Conservation (phyloP, 2,113 vertebrate genomes). For the Grammomys surdaster region DNA sequence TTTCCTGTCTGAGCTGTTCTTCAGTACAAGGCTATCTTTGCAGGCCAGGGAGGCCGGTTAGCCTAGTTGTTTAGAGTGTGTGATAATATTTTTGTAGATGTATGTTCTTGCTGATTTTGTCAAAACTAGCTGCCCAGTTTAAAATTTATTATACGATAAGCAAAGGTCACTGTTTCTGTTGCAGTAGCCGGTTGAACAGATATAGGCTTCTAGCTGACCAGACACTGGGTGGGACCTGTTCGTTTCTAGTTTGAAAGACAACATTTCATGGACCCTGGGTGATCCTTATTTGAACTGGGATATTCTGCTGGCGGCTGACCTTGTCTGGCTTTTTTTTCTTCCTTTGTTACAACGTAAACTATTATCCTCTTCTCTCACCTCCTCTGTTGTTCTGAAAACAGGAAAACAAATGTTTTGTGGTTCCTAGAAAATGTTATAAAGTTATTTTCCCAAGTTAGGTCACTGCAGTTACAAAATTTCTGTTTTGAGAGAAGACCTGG, state of each 20-base stretch:
- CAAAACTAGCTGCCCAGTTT: constrained; percentile 13
- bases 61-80: background rate
- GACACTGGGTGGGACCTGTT: background rate
- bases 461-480: constrained; percentile 70
- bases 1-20: constrained; percentile 20
- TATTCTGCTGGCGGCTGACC: constrained; percentile 11
- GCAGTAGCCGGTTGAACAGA: background rate
- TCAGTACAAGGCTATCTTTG: constrained; percentile 38
- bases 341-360: constrained; percentile 66
- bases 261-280: background rate
- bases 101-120: constrained; percentile 16
- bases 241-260: constrained; percentile 45
- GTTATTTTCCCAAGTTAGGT: constrained; percentile 79
- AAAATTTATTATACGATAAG: constrained; percentile 11
- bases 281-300: constrained; percentile 71
- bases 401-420: constrained; percentile 73
- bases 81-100: background rate
- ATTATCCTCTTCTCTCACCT: background rate
- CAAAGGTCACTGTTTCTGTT: constrained; percentile 21
- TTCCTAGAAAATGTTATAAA: constrained; percentile 73
- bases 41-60: background rate
- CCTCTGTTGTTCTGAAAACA: constrained; percentile 43
- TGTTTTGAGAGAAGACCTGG: constrained; percentile 65
- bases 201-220: background rate
- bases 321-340: background rate